A percentile compares a stretch with the other conserved stretches of the same genome.
These are phyloP conservation scores for Crotalus horridus DNA, from an alignment of 2,113 vertebrate species.

Conservation along the genomic window DNA sequence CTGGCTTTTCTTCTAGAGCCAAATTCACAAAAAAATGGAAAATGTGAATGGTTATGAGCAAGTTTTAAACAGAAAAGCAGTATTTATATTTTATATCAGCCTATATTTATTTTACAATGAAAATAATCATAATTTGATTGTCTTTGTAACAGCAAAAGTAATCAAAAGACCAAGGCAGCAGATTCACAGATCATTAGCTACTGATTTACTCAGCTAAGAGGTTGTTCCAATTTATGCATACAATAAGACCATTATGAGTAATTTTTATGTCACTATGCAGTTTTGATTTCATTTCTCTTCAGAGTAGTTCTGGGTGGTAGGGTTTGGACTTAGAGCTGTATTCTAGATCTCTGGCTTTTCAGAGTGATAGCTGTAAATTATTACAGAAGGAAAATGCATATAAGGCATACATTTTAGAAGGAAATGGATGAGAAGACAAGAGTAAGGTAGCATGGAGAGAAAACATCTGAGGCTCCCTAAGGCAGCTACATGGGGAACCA, in stretches of 20 bases:
- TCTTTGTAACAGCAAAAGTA: conserved; percentile 20
- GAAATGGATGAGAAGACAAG: not conserved
- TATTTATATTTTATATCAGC: not conserved
- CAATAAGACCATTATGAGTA: not conserved
- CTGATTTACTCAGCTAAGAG: not conserved
- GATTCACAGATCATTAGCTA: not conserved
- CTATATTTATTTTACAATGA: not conserved
- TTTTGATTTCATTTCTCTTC: not conserved
- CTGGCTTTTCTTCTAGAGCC: not conserved
- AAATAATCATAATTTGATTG: conserved; percentile 13
- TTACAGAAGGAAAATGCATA: not conserved
- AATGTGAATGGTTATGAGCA: not conserved
- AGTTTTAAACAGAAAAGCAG: not conserved
- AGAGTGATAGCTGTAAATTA: not conserved
- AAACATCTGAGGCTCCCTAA: not conserved
- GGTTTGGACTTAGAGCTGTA: not conserved
- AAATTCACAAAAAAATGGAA: not conserved
- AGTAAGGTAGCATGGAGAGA: not conserved
- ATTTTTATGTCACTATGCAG: not conserved
- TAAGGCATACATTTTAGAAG: not conserved
- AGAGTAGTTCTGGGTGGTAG: not conserved
- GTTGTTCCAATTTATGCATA: not conserved
- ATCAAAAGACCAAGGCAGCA: not conserved
- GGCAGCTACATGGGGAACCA: not conserved
- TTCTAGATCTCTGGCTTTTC: not conserved